phyloP scores from a whole-genome alignment of 2,113 vertebrate species.

The Dipodomys merriami region DNA sequence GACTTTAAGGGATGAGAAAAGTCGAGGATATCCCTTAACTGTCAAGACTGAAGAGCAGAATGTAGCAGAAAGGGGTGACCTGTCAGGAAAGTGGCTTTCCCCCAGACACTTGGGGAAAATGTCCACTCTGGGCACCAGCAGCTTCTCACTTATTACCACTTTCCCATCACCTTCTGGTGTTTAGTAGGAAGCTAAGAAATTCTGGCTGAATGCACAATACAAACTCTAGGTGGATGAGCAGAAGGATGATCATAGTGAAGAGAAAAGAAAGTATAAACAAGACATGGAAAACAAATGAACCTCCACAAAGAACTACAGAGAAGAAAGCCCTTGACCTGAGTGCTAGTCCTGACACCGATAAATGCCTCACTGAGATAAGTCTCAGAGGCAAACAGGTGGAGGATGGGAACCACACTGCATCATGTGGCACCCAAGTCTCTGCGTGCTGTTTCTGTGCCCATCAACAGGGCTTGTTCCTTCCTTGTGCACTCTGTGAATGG shows the following conservation, averaged over 20 bases:
- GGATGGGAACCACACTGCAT: not conserved
- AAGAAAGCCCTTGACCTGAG: not conserved
- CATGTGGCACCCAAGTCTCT: not conserved
- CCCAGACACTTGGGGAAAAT: not conserved
- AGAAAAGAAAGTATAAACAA: not conserved
- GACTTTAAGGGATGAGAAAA: not conserved
- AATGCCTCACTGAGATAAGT: not conserved
- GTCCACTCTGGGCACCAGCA: not conserved
- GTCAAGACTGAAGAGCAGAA: not conserved
- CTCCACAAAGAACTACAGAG: not conserved
- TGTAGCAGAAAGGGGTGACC: not conserved
- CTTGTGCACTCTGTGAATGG: conserved; percentile 21
- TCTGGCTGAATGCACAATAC: not conserved
- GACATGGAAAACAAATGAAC: not conserved
- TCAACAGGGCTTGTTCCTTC: not conserved
- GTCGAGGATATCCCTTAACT: not conserved
- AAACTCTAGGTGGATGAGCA: not conserved
- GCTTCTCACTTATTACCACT: not conserved
- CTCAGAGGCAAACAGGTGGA: not conserved
- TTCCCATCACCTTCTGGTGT: not conserved
- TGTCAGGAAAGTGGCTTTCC: conserved; percentile 2
- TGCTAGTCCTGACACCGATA: not conserved
- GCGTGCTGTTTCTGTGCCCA: not conserved
- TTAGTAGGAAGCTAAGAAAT: not conserved
- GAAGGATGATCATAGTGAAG: not conserved